phyloP scores from a whole-genome alignment of 1,140 invertebrate species.

The Bombus polaris region DNA sequence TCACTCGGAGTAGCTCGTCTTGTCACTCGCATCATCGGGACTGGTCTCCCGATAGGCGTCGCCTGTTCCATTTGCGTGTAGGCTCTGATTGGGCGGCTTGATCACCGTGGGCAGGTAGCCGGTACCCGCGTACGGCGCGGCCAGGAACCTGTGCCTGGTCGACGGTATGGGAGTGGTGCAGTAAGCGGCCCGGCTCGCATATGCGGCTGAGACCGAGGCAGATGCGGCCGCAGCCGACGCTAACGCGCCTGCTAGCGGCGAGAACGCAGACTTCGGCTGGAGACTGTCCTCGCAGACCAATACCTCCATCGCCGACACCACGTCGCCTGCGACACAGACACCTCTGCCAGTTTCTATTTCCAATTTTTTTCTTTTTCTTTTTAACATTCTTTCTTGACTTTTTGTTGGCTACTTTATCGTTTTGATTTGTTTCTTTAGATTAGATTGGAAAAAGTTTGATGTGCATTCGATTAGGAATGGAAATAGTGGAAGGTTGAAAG shows the following conservation, averaged over 20 bases:
- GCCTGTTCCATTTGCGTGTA: slow-evolving; percentile 76
- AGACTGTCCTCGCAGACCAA: slow-evolving; percentile 88
- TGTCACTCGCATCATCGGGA: slow-evolving; percentile 80
- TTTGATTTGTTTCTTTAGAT: neutral
- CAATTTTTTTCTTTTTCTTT: neutral
- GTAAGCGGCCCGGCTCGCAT: slow-evolving; percentile 81
- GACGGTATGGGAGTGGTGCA: slow-evolving; percentile 81
- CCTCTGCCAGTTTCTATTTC: slow-evolving; percentile 27
- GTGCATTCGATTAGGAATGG: no score
- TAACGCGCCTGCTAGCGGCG: slow-evolving; percentile 86
- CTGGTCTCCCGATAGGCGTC: slow-evolving; percentile 79
- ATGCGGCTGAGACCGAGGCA: slow-evolving; percentile 83
- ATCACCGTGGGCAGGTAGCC: slow-evolving; percentile 91
- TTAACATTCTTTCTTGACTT: neutral
- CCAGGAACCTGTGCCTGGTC: slow-evolving; percentile 87
- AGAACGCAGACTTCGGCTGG: slow-evolving; percentile 88
- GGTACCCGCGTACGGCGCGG: slow-evolving; percentile 90
- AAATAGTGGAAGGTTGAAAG: no score
- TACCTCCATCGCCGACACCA: slow-evolving; percentile 95
- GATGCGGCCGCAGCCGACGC: slow-evolving; percentile 84
- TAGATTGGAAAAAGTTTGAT: neutral
- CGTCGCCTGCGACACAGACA: slow-evolving; percentile 86
- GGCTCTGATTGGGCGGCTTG: slow-evolving; percentile 83
- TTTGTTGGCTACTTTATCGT: neutral
- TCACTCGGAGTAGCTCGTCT: slow-evolving; percentile 81